phyloP scores from a whole-genome alignment of 1,140 invertebrate genomes.

The Cepaea nemoralis region DNA sequence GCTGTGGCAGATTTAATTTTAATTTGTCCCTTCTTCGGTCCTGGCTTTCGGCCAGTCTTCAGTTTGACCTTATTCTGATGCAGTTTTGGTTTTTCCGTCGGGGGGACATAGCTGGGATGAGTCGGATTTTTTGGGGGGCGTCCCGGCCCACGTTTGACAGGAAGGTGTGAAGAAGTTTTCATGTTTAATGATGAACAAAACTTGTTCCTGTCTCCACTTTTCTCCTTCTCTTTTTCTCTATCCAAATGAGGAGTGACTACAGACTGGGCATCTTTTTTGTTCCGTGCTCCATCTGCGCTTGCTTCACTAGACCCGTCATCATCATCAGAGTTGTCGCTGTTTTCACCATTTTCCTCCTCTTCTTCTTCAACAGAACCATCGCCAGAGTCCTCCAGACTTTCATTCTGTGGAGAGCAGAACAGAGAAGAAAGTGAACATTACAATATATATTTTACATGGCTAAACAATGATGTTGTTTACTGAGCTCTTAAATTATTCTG shows the following conservation, averaged over 20 bases:
- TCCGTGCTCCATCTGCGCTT: constrained; percentile 13
- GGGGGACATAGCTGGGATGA: constrained; percentile 26
- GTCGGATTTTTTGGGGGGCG: constrained; percentile 44
- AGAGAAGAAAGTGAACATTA: neutral
- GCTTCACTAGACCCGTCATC: constrained; percentile 20
- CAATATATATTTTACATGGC: no score
- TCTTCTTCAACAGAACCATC: constrained; percentile 29
- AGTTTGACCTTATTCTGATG: neutral
- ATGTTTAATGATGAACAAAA: neutral
- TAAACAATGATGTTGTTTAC: no score
- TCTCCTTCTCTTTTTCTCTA: neutral
- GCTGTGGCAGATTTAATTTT: constrained; percentile 22
- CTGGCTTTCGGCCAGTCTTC: constrained; percentile 11
- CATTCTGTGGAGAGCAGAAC: neutral
- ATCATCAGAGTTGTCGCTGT: constrained; percentile 28
- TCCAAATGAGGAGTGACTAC: neutral
- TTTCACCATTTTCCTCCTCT: constrained; percentile 37
- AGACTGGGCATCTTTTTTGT: constrained; percentile 12
- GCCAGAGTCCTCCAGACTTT: constrained; percentile 26
- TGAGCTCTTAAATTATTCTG: no score
- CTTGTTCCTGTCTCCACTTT: neutral
- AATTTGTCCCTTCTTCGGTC: constrained; percentile 16
- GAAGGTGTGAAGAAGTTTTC: constrained; percentile 76
- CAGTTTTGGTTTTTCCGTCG: constrained; percentile 15
- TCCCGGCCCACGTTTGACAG: constrained; percentile 45